A percentile compares a stretch with the other conserved stretches of the same genome.
phyloP scores from a whole-genome alignment of 2,797 vertebrate genomes.

The Macropodus opercularis region DNA sequence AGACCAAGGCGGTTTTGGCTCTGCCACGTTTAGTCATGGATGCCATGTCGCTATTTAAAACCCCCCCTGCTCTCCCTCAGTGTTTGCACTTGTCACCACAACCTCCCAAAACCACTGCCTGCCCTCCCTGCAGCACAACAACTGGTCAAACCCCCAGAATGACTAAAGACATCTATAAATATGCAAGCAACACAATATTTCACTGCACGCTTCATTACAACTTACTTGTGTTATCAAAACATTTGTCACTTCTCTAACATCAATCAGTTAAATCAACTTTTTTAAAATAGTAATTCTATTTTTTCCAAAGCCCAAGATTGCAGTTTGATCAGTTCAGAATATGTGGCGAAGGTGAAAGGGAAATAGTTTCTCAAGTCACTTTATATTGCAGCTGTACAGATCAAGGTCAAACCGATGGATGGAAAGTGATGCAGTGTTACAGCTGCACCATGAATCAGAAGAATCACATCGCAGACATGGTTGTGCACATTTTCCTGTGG shows the following conservation, averaged over 20 bases:
- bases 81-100: conserved; percentile 67
- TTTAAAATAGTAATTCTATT: no score
- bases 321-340: no score
- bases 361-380: neutral
- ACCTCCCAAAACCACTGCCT: conserved; percentile 45
- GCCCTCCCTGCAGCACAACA: conserved; percentile 33
- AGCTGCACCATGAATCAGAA: conserved; percentile 49
- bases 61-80: conserved; percentile 40
- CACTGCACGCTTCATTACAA: no score
- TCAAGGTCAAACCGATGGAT: conserved; percentile 1
- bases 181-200: conserved; percentile 5
- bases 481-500: conserved; percentile 59
- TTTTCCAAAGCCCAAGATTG: no score
- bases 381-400: no score
- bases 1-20: conserved; percentile 64
- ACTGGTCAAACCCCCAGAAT: conserved; percentile 18
- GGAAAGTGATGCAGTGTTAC: neutral
- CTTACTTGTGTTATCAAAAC: no score
- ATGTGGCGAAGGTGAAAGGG: no score
- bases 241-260: neutral
- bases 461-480: conserved; percentile 48
- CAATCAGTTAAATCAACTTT: no score
- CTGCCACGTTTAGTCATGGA: conserved; percentile 60
- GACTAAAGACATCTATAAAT: conserved; percentile 37
- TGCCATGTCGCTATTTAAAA: conserved; percentile 66